Conservation (phyloP, 1,140 invertebrate species). For the Drosophila virilis region DNA sequence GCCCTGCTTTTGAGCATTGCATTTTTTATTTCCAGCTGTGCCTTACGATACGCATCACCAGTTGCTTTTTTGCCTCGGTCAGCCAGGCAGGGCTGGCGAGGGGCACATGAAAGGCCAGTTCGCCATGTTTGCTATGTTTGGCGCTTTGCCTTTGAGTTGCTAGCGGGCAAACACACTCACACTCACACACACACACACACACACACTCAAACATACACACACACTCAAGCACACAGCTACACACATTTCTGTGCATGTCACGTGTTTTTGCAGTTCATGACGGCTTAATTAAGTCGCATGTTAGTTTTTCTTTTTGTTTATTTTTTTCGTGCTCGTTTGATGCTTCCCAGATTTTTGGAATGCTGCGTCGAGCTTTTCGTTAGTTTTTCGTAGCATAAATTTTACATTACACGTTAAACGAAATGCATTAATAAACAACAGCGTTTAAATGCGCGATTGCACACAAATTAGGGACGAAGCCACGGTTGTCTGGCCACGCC, state of each 20-base stretch:
- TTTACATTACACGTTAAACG: slow-evolving; percentile 60
- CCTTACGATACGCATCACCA: slow-evolving; percentile 58
- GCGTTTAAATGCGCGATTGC: slow-evolving; percentile 72
- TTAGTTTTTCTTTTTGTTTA: slow-evolving; percentile 42
- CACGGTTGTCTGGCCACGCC: slow-evolving; percentile 46
- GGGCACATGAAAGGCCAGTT: slow-evolving; percentile 41
- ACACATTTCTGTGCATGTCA: slow-evolving; percentile 47
- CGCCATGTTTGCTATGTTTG: slow-evolving; percentile 48
- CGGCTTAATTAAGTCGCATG: slow-evolving; percentile 64
- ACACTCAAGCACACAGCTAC: not conserved
- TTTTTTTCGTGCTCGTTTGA: slow-evolving; percentile 3
- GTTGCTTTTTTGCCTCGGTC: slow-evolving; percentile 51
- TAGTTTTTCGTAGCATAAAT: slow-evolving; percentile 34
- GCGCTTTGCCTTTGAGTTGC: slow-evolving; percentile 59
- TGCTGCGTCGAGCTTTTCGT: slow-evolving; percentile 19
- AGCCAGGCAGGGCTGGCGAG: not conserved
- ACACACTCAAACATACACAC: slow-evolving; percentile 9
- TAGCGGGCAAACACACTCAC: slow-evolving; percentile 22
- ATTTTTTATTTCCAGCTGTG: slow-evolving; percentile 27
- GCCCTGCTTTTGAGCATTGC: slow-evolving; percentile 11
- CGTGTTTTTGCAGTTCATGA: slow-evolving; percentile 65
- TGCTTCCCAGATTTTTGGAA: slow-evolving; percentile 11
- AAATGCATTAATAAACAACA: slow-evolving; percentile 73
- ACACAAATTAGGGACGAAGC: slow-evolving; percentile 71
- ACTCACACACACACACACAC: not conserved